Base-by-base conservation (phyloP, 30 jellyfish, hydroid and myxozoan genomes). In the Aurelia aurita region DNA sequence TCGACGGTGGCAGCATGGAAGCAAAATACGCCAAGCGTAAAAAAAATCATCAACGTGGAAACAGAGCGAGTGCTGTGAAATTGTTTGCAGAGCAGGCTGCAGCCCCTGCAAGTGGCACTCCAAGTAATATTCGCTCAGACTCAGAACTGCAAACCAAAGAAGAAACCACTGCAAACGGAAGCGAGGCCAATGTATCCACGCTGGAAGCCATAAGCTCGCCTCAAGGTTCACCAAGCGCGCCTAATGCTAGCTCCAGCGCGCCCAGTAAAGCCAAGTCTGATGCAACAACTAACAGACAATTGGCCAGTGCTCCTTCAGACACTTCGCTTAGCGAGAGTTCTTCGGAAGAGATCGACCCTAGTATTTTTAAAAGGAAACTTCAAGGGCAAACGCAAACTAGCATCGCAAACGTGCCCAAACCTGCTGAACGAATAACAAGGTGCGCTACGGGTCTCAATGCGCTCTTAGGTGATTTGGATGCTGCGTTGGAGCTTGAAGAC, bases 261-360 rank as follows among this genome's bases (percentile, higher is more conserved):
- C 51, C 51, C 15, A 39, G 51, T 39, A 39, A 39, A 6, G 51
- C 51, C 51, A 39, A 39, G 16, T 39, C 51, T 8, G 29, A 55
- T 13, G 67, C 29, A 5, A 19, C 29, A 55, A n/a, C 76, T 16
- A 12, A 21, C 31, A 22, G 39, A 23, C 22, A 5, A 26, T 22
- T 31, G 55, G 46, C 21, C 15, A 27, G 18, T 29, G 44, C 31
- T 3, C 32, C 58, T 23, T 19, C 61, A 5, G 61, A 39, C 80
- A 39, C 3, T 39, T 28, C 80, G 15, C 58, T 45, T 8, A 69
- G 80, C 58, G 71, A 44, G 31, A 57, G 80, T 14, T 82, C 91
- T 22, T 82, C 91, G 0, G 91, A 77, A 4, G 91, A 82, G 58
- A 82, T 82, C 26, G 91, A 82, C 69, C 91, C 91, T 8, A 68